Conservation (phyloP, 2,888 invertebrate genomes). For the Microplitis deprimator region DNA sequence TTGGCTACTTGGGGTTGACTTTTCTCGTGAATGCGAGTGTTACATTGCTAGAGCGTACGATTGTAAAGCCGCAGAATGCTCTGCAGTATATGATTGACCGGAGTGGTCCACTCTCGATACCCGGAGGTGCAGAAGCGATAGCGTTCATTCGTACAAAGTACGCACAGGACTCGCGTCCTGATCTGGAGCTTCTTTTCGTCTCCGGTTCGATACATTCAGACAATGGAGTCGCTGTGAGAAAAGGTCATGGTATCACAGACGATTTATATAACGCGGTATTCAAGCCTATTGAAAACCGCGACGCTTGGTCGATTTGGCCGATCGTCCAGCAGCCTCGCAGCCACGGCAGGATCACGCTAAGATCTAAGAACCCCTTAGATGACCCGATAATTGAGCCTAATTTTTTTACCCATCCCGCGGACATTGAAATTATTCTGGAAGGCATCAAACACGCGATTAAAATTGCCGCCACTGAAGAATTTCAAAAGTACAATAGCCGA, state of each 20-base stretch:
- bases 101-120: slow-evolving; percentile 67
- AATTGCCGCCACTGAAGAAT: slow-evolving; percentile 71
- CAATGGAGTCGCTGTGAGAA: slow-evolving; percentile 67
- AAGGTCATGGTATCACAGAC: slow-evolving; percentile 65
- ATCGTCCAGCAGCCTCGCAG: slow-evolving; percentile 83
- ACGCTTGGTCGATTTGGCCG: slow-evolving; percentile 76
- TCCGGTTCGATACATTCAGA: slow-evolving; percentile 73
- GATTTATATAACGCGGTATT: slow-evolving; percentile 70
- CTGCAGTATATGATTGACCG: slow-evolving; percentile 66
- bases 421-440: slow-evolving; percentile 68
- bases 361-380: slow-evolving; percentile 79
- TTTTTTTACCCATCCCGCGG: slow-evolving; percentile 80
- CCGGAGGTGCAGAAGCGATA: slow-evolving; percentile 71
- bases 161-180: slow-evolving; percentile 63
- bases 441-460: slow-evolving; percentile 75
- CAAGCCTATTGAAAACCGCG: slow-evolving; percentile 69
- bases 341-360: slow-evolving; percentile 79
- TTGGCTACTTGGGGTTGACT: slow-evolving; percentile 79
- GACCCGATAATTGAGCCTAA: slow-evolving; percentile 85
- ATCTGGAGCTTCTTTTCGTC: slow-evolving; percentile 73
- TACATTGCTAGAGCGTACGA: slow-evolving; percentile 70
- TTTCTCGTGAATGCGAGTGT: slow-evolving; percentile 77
- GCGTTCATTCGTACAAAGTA: slow-evolving; percentile 71
- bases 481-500: slow-evolving; percentile 70
- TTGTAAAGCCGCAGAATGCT: slow-evolving; percentile 59